Percentiles rank a stretch among this genome's conserved stretches.
phyloP scores from a whole-genome alignment of 1,140 invertebrate genomes.

The Drepana arcuata region DNA sequence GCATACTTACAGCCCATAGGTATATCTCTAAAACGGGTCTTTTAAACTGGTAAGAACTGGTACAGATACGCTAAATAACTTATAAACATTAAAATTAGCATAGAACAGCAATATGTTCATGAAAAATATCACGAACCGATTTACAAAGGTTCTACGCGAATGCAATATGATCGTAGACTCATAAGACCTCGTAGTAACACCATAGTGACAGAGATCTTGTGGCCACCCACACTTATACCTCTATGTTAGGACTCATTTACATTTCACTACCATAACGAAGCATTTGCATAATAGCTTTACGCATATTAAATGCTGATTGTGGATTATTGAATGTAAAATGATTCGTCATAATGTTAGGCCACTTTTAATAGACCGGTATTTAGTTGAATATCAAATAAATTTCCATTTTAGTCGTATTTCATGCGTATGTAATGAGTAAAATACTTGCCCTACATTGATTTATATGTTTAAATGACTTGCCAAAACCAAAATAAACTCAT shows the following conservation, averaged over 20 bases:
- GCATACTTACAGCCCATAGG: too few species aligned
- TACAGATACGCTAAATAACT: slow-evolving; percentile 6
- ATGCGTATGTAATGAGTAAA: not conserved
- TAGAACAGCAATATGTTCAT: not conserved
- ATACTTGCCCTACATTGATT: not conserved
- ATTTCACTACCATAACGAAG: slow-evolving; percentile 20
- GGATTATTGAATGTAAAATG: too few species aligned
- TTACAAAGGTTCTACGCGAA: slow-evolving; percentile 24
- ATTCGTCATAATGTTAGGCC: too few species aligned
- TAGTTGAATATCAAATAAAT: too few species aligned
- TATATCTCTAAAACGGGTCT: too few species aligned
- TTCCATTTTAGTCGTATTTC: slow-evolving; percentile 3
- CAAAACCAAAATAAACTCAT: slow-evolving; percentile 5
- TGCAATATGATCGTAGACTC: slow-evolving; percentile 10
- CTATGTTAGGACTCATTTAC: slow-evolving; percentile 32
- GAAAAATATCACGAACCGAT: not conserved
- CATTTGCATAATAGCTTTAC: slow-evolving; percentile 30
- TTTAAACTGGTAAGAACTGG: too few species aligned
- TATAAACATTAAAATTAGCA: slow-evolving; percentile 1
- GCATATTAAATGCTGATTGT: slow-evolving; percentile 20
- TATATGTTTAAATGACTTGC: slow-evolving; percentile 2
- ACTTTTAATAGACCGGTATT: too few species aligned
- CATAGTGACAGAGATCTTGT: too few species aligned
- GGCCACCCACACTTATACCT: too few species aligned
- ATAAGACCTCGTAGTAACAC: too few species aligned